Base-by-base conservation (phyloP, 1,140 invertebrate genomes). In the Dendrolimus kikuchii region DNA sequence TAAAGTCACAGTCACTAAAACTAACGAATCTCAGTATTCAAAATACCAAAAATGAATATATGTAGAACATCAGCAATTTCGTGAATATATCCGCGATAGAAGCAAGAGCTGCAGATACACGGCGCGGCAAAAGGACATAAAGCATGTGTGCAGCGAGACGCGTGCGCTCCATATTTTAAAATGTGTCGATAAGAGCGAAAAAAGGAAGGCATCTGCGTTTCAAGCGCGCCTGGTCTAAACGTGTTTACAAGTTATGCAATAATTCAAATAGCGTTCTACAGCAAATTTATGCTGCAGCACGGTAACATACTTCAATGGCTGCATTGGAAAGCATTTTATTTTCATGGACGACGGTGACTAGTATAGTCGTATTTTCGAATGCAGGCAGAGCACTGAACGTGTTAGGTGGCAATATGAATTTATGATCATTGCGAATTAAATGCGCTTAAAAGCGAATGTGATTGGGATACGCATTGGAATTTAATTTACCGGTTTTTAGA, bases 211-310 rank as follows among this genome's bases (percentile, higher is more conserved):
- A 47, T 72, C 66, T 60, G 59, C 61, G 71, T 68, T 65, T 56
- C 59, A 43, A 76, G 67, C 59, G 57, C 57, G 66, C 62, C 55
- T 57, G 69, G 60, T 70, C 68, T 75, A 71, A 68, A 70, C 77
- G 73, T 81, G 80, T 83, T 83, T 83, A 85, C 81, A 85, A 79
- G 71, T 79, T 81, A 78, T 82, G 78, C 71, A 74, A 80, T 82
- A 83, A 83, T 83, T 86, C 80, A 81, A 86, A 83, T 73, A 71
- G 64, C 71, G 66, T 77, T 70, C 64, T 78, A 77, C 67, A 73
- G 69, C 68, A 81, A 82, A 81, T 81, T 81, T 81, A 81, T 81
- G 71, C 78, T 68, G 68, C 64, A 70, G 68, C 80, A 81, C 77
- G 71, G 71, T 70, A 77, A 81, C 74, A 77, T 69, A 81, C 78